Evolutionary conservation across 1,140 invertebrate species (phyloP).

Genomic region (Pseudomyrmex gracilis): DNA sequence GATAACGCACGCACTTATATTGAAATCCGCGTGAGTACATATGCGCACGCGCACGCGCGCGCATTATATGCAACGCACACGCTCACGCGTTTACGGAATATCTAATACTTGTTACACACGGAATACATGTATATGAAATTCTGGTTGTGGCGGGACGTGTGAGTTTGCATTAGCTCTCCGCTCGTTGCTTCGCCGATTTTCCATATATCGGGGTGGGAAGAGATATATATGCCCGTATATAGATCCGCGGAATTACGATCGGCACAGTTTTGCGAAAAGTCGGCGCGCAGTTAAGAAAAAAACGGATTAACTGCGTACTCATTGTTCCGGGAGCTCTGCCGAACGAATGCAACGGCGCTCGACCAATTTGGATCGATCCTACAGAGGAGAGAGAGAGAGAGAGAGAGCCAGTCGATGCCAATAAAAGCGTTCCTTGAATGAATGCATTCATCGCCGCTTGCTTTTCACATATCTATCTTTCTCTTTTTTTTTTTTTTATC

Average conservation of each 20-base stretch:
- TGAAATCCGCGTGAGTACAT: too few relatives aligned
- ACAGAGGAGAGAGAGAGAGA: too few relatives aligned
- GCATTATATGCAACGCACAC: background rate
- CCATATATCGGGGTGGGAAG: slow-evolving; percentile 11
- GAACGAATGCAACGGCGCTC: background rate
- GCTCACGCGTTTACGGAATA: slow-evolving; percentile 9
- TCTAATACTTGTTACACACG: background rate
- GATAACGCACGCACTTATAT: too few relatives aligned
- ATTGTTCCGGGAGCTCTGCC: slow-evolving; percentile 13
- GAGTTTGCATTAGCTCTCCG: slow-evolving; percentile 22
- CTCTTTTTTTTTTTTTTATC: background rate
- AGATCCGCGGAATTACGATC: slow-evolving; percentile 2
- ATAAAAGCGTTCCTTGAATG: slow-evolving; percentile 30
- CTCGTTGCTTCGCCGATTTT: slow-evolving; percentile 18
- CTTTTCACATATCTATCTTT: background rate
- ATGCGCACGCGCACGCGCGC: too few relatives aligned
- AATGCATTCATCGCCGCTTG: background rate
- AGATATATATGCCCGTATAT: background rate
- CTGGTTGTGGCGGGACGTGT: background rate
- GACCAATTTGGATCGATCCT: slow-evolving; percentile 47
- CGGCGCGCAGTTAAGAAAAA: slow-evolving; percentile 42
- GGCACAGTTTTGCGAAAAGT: background rate
- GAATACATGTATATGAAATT: slow-evolving; percentile 7
- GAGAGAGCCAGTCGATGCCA: slow-evolving; percentile 11
- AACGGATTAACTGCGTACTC: slow-evolving; percentile 25